Conservation (phyloP, 2,113 vertebrate species). For the Otocyon megalotis region DNA sequence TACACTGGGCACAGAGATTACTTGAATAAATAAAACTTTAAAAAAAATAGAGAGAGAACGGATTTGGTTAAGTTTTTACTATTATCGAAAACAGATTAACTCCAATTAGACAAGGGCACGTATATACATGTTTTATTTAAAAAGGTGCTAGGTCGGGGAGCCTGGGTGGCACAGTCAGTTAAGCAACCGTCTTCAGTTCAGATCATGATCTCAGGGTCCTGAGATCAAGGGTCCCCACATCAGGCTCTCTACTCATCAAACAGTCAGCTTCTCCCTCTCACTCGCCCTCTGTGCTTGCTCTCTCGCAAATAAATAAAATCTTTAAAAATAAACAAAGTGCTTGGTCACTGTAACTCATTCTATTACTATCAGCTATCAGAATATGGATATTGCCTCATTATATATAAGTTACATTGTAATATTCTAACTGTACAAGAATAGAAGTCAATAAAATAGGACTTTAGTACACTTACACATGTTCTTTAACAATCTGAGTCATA, state of each 20-base stretch:
- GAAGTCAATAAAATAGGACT: not conserved
- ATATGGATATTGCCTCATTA: not conserved
- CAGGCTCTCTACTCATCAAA: too few relatives aligned
- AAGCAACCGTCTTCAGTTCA: too few relatives aligned
- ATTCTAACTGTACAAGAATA: not conserved
- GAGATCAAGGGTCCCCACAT: too few relatives aligned
- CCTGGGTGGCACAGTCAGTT: too few relatives aligned
- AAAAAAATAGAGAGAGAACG: not conserved
- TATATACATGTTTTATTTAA: not conserved
- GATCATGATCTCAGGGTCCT: too few relatives aligned
- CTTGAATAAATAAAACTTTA: not conserved
- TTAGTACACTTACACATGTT: not conserved
- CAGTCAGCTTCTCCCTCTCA: too few relatives aligned
- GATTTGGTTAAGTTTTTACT: slow-evolving; percentile 8
- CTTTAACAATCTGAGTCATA: slow-evolving; percentile 6
- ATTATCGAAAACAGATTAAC: not conserved
- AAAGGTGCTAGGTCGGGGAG: not conserved
- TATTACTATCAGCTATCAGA: not conserved
- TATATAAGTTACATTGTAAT: not conserved
- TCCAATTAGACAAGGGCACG: not conserved
- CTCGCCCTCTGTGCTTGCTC: too few relatives aligned
- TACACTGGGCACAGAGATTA: not conserved
- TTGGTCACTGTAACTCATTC: not conserved
- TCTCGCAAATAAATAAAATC: too few relatives aligned
- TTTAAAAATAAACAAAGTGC: too few relatives aligned